Base-by-base conservation (phyloP, 2,888 invertebrate species). In the Steinernema carpocapsae region DNA sequence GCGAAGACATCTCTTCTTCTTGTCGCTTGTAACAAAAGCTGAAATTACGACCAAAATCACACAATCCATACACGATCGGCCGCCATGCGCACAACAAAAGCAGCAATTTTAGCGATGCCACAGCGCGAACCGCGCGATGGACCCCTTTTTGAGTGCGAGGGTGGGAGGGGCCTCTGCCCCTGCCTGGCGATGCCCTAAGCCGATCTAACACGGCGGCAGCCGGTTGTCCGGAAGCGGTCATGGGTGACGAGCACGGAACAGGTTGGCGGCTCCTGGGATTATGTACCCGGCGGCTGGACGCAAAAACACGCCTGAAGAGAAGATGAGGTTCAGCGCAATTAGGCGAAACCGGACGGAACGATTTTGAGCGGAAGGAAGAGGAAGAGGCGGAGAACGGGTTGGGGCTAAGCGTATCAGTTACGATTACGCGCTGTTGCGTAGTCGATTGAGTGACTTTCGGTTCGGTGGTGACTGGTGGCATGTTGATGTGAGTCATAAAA, bases 281-380 rank as follows among this genome's bases (percentile, higher is more conserved):
- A 48, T 19, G n/a, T 19, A 48, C 48, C n/a, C n/a, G n/a, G 48
- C 48, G 10, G 14, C 43, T 10, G 43, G 43, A 7, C 14, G 43
- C 14, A 48, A 48, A 48, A 17, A 48, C 97, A 84, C 97, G 95
- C 90, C 99, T 99, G 88, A 99, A 97, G 88, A 99, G 56, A 22
- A 56, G 56, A 19, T 56, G 22, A 56, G 26, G 56, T 56, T 56
- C 22, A 22, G 24, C n/a, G 56, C 26, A 22, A 26, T 56, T 26
- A 26, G 56, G 14, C 24, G 26, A 56, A 56, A 26, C 56, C 56
- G 22, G 26, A 56, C 56, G 26, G 22, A 22, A 26, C 24, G 26
- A 12, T 22, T 56, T 19, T 19, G 56, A 22, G 26, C 6, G 22
- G 56, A 6, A 56, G 56, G 10, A 43, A 7, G 43, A 43, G 10